A percentile compares a stretch with the other conserved stretches of the same genome.
These are phyloP conservation scores for Tribolium freemani DNA, from an alignment of 2,888 invertebrate genomes.

Conservation along the genomic window DNA sequence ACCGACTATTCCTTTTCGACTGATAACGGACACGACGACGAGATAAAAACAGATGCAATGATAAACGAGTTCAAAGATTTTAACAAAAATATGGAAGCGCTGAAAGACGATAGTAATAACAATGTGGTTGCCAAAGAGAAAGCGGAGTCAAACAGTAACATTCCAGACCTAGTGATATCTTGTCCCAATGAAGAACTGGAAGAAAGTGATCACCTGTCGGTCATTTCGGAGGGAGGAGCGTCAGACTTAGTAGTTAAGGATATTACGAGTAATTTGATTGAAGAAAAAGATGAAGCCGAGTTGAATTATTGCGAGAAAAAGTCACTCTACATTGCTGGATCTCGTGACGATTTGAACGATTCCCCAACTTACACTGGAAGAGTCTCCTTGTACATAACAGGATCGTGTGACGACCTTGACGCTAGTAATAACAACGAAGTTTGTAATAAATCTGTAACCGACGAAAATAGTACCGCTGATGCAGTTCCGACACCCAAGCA, in stretches of 20 bases:
- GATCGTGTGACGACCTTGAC: constrained; percentile 42
- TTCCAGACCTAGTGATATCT: constrained; percentile 42
- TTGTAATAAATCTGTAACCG: constrained; percentile 22
- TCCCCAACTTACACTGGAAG: constrained; percentile 27
- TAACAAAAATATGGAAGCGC: constrained; percentile 51
- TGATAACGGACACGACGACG: constrained; percentile 40
- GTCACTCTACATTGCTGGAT: constrained; percentile 42
- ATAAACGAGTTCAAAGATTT: constrained; percentile 46
- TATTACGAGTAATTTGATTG: constrained; percentile 1
- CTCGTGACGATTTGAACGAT: constrained; percentile 34
- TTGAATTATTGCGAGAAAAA: constrained; percentile 41
- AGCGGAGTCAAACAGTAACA: constrained; percentile 13
- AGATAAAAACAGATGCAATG: constrained; percentile 28
- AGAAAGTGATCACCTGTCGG: background rate
- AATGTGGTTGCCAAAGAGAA: constrained; percentile 34
- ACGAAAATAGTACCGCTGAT: constrained; percentile 26
- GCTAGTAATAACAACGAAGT: constrained; percentile 28
- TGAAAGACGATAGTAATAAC: constrained; percentile 49
- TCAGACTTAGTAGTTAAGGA: background rate
- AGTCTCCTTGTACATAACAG: constrained; percentile 39
- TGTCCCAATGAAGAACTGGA: constrained; percentile 23
- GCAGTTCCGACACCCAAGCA: constrained; percentile 32
- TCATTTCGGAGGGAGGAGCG: background rate
- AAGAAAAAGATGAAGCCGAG: constrained; percentile 5
- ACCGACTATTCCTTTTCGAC: constrained; percentile 48